A percentile compares a stretch with the other conserved stretches of the same genome.
phyloP scores from a whole-genome alignment of 2,888 invertebrate genomes.

The Meteorus cinctellus region DNA sequence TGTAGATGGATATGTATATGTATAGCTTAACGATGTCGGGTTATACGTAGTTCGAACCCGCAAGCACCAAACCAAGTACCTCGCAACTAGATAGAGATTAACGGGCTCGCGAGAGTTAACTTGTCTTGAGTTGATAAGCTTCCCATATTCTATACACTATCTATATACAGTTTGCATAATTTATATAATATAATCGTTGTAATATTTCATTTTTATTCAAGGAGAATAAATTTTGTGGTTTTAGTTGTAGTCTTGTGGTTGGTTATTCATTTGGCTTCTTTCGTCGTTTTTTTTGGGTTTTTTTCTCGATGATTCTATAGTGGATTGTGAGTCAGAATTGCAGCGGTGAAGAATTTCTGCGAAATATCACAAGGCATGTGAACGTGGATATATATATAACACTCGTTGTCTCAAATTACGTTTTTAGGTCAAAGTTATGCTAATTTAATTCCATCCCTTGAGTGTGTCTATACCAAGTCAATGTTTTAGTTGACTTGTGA shows the following conservation, averaged over 20 bases:
- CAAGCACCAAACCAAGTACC: conserved; percentile 3
- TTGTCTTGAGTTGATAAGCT: conserved; percentile 25
- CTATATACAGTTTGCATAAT: conserved; percentile 18
- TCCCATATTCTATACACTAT: neutral
- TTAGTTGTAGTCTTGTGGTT: neutral
- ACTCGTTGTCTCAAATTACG: conserved; percentile 38
- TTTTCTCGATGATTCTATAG: neutral
- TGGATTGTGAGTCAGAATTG: too few species aligned
- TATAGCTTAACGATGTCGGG: neutral
- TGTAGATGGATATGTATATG: neutral
- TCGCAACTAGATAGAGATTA: conserved; percentile 21
- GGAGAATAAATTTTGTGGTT: neutral
- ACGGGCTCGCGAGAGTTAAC: conserved; percentile 25
- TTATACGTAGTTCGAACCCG: neutral
- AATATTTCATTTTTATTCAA: conserved; percentile 11
- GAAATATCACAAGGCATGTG: neutral
- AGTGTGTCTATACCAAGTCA: conserved; percentile 1
- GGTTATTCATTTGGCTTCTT: neutral
- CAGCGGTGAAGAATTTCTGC: neutral
- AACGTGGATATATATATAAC: neutral
- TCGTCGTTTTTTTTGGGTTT: neutral
- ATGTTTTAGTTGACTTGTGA: conserved; percentile 25
- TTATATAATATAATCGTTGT: conserved; percentile 19
- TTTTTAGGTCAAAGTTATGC: conserved; percentile 54
- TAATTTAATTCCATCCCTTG: conserved; percentile 52